Evolutionary conservation across 2,888 invertebrate species (phyloP), one percentile per base, ranked within the genome.

Genomic region (Lapara coniferarum): DNA sequence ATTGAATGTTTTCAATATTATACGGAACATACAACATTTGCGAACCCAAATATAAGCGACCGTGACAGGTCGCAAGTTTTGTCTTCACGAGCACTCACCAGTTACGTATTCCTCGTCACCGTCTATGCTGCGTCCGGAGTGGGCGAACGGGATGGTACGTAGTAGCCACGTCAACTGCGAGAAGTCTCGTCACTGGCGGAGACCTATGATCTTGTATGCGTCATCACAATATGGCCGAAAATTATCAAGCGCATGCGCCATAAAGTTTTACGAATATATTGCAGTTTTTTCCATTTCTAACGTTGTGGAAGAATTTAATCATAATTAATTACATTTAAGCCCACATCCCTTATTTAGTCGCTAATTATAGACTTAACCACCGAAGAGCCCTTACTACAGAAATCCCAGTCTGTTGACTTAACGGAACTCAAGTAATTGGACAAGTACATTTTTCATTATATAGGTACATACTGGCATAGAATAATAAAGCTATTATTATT

Each of bases 71-170:
- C 89, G 91, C 89, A 91, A 93, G 91, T 91, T 89, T 89, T 86
- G 92, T 91, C 93, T 93, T 92, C 92, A 88, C 89, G 89, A 95
- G 96, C 96, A 96, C 96, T 96, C 96, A 96, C 96, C 96, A 96
- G 97, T 97, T 97, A 97, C 97, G 97, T 97, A 97, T 97, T 97
- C 96, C 96, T 97, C 97, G 97, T 97, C 97, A 97, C 97, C 96
- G 96, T 96, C 95, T 97, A 96, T 97, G 96, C 97, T 96, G 97
- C 96, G 96, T 96, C 96, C 96, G 96, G 97, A 97, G 96, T 97
- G 97, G 97, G 97, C 96, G 97, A 97, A 96, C 95, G 96, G 95
- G 96, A 96, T 96, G 95, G 96, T 97, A 97, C 97, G 97, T 97
- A 97, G 96, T 95, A 96, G 96, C 96, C 96, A 97, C 97, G 97